Evolutionary conservation across 2,888 invertebrate species (phyloP), one percentile per base, ranked within the genome.

Genomic region (Xestia rhomboidea): DNA sequence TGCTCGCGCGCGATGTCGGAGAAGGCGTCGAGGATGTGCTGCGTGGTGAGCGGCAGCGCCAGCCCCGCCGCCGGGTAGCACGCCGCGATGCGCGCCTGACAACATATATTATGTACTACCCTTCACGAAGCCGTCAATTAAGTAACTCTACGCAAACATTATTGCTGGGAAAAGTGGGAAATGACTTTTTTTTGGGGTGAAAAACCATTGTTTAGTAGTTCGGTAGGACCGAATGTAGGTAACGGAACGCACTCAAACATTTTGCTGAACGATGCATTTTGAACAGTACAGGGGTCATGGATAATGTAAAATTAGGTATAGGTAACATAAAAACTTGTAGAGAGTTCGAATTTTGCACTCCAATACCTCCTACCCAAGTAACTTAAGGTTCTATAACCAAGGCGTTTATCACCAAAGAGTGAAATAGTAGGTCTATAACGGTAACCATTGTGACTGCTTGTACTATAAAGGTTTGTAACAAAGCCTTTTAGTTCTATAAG

Each of bases 1-100:
- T 99, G 99, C 73, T 99, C 99, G 90, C 98, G 97, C 62, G 99
- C 99, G 93, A 99, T 99, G 96, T 99, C 99, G 13, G 99, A 99
- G 97, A 99, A 99, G 94, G 99, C 99, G 93, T 98, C 98, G 82
- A 99, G 97, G 89, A 99, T 99, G 95, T 99, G 99, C 91, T 99
- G 98, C 89, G 99, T 99, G 74, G 98, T 98, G 94, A 99, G 99
- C 94, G 99, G 99, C 88, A 99, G 97, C 76, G 98, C 97, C 85
- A 99, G 98, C 97, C 99, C 99, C 67, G 99, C 98, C 85, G 99
- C 99, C 24, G 99, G 99, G 97, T 99, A 99, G 96, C 99, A 99
- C 88, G 99, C 98, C 90, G 98, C 98, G 92, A 99, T 99, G 88
- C 99, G 97, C 89, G 98, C 98, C 96, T 99, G 99, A n/a, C n/a